Evolutionary conservation across 2,888 invertebrate species (phyloP), one percentile per base, ranked within the genome.

Genomic region (Elegia similella): DNA sequence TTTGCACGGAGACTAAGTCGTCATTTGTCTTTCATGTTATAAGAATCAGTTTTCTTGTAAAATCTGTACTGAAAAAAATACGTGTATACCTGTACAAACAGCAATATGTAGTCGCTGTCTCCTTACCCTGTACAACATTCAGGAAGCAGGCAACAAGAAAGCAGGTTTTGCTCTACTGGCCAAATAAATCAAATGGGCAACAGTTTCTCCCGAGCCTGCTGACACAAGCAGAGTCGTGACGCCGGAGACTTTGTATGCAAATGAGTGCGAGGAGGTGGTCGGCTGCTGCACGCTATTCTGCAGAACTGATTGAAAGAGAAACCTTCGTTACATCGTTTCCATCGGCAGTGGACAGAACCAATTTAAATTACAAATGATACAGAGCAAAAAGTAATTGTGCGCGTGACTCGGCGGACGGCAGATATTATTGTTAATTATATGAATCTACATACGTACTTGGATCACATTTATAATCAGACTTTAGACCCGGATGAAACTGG

Each of bases 221-320:
- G 75, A 73, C 66, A 66, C 68, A 70, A 59, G 66, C 69, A 62
- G 62, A 69, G 64, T 69, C 72, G 73, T 80, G 76, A 72, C 70
- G 60, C 62, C 59, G 60, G 55, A 56, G 61, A 67, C 64, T 69
- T 70, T 68, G 69, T 72, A 68, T 70, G 68, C 64, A 69, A 75
- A 72, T 60, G 65, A 66, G 32, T 54, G 56, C 34, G 12, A 8
- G 10, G 16, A 34, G 7, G 17, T n/a, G 34, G 16, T n/a, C 34
- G 32, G 15, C 15, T 30, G 15, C 48, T 50, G 48, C 34, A 34
- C 32, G 50, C 50, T 17, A 50, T 38, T 50, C 50, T 34, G 10
- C n/a, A 34, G 43, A 42, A 53, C 15, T 12, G 69, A 78, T 75
- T 70, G 72, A 81, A 80, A 75, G 76, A 77, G 77, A 80, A 80